Evolutionary conservation across 2,113 vertebrate species (phyloP), one percentile per base, ranked within the genome.

Genomic region (Odobenus rosmarus): DNA sequence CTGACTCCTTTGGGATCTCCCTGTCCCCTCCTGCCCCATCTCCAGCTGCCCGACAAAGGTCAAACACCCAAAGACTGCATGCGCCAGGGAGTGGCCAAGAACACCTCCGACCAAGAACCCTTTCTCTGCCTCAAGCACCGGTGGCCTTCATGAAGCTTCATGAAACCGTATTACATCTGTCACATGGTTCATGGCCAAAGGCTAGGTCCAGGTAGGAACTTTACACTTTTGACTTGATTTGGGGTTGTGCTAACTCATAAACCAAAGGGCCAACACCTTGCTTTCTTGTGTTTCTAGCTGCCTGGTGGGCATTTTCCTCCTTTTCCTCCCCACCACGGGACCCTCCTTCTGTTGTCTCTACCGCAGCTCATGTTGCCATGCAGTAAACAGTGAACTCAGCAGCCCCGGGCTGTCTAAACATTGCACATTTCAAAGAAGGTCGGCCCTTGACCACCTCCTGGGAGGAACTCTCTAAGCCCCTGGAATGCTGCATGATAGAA

Each of bases 81-180:
- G 39, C 3, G 26, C 23, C 12, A 4, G 72, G 72, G 12, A 15
- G 39, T 2, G 24, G 72, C 72, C 15, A 39, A 28, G 24, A 74
- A 74, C 6, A 3, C 14, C 19, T 39, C n/a, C 24, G 1, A 64
- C 71, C 6, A 4, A 39, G 39, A 42, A 33, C 24, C 23, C 24
- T 14, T 46, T 8, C 39, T 74, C 72, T 0, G 39, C 72, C 39
- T 12, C 11, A 11, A 12, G 36, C 69, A 1, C 71, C 3, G 71
- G 5, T 3, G 39, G 69, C 69, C n/a, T 72, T 46, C 39, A 7
- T 1, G 71, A 39, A 28, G 7, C 24, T 10, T 14, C 39, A 39
- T 46, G 39, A 7, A 0, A 23, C 72, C 39, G 0, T 0, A 3
- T 8, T 15, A 26, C 71, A 26, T 9, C 16, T 1, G 39, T 28